Base-by-base conservation (phyloP, 64 coral and sea anemone genomes). In the Montipora foliosa region DNA sequence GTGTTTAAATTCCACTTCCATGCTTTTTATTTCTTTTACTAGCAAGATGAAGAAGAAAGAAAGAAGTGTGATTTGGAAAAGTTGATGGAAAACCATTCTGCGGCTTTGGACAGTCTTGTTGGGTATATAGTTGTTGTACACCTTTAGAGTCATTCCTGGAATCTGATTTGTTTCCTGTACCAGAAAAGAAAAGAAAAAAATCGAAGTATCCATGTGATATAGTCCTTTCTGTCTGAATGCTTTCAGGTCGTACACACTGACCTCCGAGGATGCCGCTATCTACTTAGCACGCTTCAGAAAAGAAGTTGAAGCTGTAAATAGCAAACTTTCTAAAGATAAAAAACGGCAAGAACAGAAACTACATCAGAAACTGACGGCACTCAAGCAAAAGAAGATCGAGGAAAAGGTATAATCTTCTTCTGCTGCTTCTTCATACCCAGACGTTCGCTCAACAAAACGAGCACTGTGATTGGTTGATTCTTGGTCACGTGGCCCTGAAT, bases 301-400 rank as follows among this genome's bases (percentile, higher is more conserved):
- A 89, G 96, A 98, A 50, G 60, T 98, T 49, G 96, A 98, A 68
- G 74, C 61, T 3, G 82, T 98, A 15, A 76, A 95, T 7, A 93
- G 84, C 17, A 98, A 98, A 91, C 90, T 95, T 24, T 15, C 44
- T 13, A 95, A 92, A 24, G 93, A 98, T 13, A 77, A 67, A 90
- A 75, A 90, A 52, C 90, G 93, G 48, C 96, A 98, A 76, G 71
- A 92, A 20, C 67, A 92, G 69, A 95, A 93, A 69, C 69, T 98
- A 10, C 96, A 98, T 45, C 92, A 92, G 46, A 95, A 78, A 46
- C 90, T 98, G 45, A 98, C 96, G 2, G 93, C 94, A 20, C 66
- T 92, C 17, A 98, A 98, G 51, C 96, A 95, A 37, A 98, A 82
- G 55, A 92, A 81, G 89, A 90, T 80, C 4, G 79, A 95, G 22